Conservation (phyloP, 1,140 invertebrate species). For the Rhyacophila brunnea region DNA sequence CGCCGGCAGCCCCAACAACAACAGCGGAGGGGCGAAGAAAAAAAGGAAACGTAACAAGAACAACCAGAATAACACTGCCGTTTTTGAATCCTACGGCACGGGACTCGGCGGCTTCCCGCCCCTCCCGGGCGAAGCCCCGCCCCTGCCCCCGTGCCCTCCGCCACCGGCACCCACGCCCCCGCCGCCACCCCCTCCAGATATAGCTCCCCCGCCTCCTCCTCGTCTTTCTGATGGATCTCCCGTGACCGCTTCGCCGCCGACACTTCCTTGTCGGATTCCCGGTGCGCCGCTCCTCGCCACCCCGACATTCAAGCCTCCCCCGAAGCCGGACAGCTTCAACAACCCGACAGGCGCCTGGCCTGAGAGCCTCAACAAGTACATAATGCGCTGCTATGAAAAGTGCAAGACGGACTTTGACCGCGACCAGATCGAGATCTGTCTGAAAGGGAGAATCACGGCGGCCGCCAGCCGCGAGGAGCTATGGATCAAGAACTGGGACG, state of each 20-base stretch:
- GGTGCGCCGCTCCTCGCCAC: conserved; percentile 38
- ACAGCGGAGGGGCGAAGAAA: conserved; percentile 66
- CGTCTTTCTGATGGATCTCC: conserved; percentile 42
- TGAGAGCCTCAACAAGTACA: conserved; percentile 77
- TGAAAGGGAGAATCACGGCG: conserved; percentile 89
- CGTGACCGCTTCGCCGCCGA: conserved; percentile 48
- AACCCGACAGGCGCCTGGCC: conserved; percentile 65
- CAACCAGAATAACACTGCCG: conserved; percentile 45
- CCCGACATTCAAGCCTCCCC: conserved; percentile 33
- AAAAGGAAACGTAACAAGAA: conserved; percentile 73
- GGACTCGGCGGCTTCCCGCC: conserved; percentile 53
- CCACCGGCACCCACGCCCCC: conserved; percentile 44
- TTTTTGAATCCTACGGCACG: conserved; percentile 5
- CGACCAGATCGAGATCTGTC: conserved; percentile 89
- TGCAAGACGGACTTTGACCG: conserved; percentile 84
- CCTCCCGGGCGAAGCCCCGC: conserved; percentile 58
- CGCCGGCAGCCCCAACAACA: conserved; percentile 43
- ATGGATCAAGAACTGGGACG: conserved; percentile 88
- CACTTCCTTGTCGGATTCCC: conserved; percentile 52
- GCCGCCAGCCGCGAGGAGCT: conserved; percentile 83
- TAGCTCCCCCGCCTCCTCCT: conserved; percentile 53
- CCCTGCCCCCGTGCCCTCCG: conserved; percentile 53
- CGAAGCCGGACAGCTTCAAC: conserved; percentile 42
- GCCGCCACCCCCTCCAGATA: conserved; percentile 47
- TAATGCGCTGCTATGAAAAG: conserved; percentile 87